Base-by-base conservation (phyloP, 2,113 vertebrate genomes). In the Macaca fascicularis region DNA sequence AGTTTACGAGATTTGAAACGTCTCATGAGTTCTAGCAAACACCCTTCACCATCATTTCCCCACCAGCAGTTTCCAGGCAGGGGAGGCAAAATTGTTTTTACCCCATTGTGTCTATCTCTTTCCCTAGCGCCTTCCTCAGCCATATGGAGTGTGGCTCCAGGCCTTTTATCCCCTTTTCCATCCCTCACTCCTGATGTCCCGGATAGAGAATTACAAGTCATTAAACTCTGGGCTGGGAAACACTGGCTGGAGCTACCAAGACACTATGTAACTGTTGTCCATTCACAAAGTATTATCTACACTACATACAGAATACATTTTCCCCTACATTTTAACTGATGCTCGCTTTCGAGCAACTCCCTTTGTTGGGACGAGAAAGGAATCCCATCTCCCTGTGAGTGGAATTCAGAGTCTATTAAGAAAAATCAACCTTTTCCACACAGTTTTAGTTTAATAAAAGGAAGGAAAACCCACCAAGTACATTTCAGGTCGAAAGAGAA, bases 1-100 rank as follows among this genome's bases (percentile, higher is more conserved):
- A 94, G 93, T 97, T 98, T 96, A 97, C 85, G 93, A 96, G 97
- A 98, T 98, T 94, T 98, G 98, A 98, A 97, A 97, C 84, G 67
- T 97, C 97, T 94, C 97, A 96, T 61, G 89, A 98, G 92, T 96
- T 97, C 96, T 98, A 98, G 98, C 98, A 98, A 98, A 98, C 38
- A 89, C 75, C 90, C 61, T 95, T 98, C 67, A 78, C 84, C 72
- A 16, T 88, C 55, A 94, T 98, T 96, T 89, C 59, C 88, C 87
- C 84, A 90, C 75, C 75, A 95, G 89, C 70, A 74, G 95, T 70
- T 79, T 96, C 95, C 67, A 92, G 67, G 93, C 32, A 94, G 81
- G 95, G 80, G 78, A 2, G 45, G 79, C 64, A 96, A 84, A 75
- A 74, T 25, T 13, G 22, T 57, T 94, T 61, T 95, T 45, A 89